Evolutionary conservation across 37 sponge, comb jelly and placozoan genomes (phyloP), one percentile per base, ranked within the genome.

Genomic region (Tethya wilhelma): DNA sequence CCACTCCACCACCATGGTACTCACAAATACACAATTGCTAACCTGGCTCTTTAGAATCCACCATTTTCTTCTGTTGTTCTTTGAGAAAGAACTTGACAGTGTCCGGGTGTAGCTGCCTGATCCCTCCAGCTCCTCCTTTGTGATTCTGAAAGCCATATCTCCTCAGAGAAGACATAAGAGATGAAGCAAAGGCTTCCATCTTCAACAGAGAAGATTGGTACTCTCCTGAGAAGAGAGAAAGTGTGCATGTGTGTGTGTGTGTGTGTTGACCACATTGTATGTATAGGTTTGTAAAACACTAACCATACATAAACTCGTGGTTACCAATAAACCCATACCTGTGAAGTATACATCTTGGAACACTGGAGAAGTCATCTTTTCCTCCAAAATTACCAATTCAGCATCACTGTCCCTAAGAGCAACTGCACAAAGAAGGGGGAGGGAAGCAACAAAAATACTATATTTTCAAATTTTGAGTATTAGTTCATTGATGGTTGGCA

Each of bases 11-110:
- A n/a, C n/a, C n/a, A n/a, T n/a, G n/a, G n/a, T n/a, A n/a, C n/a
- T 17, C 55, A 11, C 55, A 49, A 11, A 20, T 49, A 49, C 55
- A 17, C 55, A 49, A 20, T 49, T 17, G 17, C 17, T 20, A 19
- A 20, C 4, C 12, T 65, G 66, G 19, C 26, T 29, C 59, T 36
- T 42, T 36, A n/a, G 25, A 19, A 29, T 74, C 85, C 37, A 79
- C 62, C 36, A 83, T 28, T 17, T 26, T 39, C 42, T 81, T 91
- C 75, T 91, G 79, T 38, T 91, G 87, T 40, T 91, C 84, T 43
- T 78, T 86, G 63, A 91, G 73, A 40, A 82, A 68, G 75, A 91
- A 91, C 63, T 82, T 79, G 38, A 86, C 56, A 1, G 78, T 38
- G 55, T 91, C 87, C 12, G 57, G 36, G 2, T 74, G 23, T 37